These are phyloP conservation scores for Odontesthes bonariensis DNA, from an alignment of 2,113 vertebrate genomes.

Conservation along the genomic window DNA sequence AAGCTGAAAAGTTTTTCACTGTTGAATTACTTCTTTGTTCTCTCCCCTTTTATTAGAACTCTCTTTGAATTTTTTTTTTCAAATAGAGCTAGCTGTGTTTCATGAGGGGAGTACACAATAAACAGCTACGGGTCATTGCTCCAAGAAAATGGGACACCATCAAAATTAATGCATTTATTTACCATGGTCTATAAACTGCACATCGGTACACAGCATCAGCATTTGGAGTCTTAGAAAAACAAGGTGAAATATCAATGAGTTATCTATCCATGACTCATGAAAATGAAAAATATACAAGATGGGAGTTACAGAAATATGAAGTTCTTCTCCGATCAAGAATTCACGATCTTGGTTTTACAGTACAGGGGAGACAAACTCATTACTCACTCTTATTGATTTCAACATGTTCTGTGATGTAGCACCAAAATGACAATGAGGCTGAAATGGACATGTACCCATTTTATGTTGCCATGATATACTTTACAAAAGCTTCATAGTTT, in stretches of 20 bases:
- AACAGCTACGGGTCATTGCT: not conserved
- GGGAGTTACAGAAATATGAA: conserved; percentile 30
- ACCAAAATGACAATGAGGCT: conserved; percentile 34
- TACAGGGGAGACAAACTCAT: conserved; percentile 16
- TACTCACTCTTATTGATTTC: conserved; percentile 25
- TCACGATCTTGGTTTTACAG: not conserved
- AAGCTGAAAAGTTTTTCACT: not conserved
- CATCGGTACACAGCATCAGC: conserved; percentile 15
- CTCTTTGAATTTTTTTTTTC: not conserved
- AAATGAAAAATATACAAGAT: conserved; percentile 53
- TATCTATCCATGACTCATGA: conserved; percentile 23
- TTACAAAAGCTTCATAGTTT: conserved; percentile 87
- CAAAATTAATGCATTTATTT: conserved; percentile 51
- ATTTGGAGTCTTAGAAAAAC: conserved; percentile 27
- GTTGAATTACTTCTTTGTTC: too few relatives aligned
- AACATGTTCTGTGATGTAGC: conserved; percentile 21
- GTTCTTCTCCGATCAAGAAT: not conserved
- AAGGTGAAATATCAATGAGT: conserved; percentile 26
- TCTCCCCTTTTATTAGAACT: too few relatives aligned
- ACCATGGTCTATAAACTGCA: conserved; percentile 25
- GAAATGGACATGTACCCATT: conserved; percentile 14
- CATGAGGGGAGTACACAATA: not conserved
- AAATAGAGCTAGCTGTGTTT: not conserved
- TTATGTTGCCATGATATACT: conserved; percentile 84
- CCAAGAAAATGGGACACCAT: conserved; percentile 9